These are phyloP conservation scores for Cordilura impudica DNA, from an alignment of 2,888 invertebrate genomes.

Conservation along the genomic window DNA sequence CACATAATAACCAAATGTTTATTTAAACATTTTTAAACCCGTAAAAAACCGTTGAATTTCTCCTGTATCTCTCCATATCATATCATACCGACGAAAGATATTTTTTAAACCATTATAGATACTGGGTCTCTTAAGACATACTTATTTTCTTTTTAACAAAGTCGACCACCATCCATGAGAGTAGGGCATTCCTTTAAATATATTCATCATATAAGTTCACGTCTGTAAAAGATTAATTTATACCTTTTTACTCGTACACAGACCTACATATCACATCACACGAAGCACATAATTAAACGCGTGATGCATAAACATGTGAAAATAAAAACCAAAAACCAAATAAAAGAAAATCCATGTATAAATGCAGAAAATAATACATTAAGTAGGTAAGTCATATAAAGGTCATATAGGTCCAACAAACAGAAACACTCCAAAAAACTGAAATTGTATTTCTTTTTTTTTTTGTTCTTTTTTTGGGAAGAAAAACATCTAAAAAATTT, in stretches of 20 bases:
- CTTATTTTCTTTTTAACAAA: no score
- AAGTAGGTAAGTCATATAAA: slow-evolving; percentile 56
- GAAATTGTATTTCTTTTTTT: slow-evolving; percentile 34
- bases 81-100: no score
- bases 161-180: no score
- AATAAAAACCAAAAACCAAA: slow-evolving; percentile 13
- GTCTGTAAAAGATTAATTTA: not conserved
- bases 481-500: slow-evolving; percentile 7
- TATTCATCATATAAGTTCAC: not conserved
- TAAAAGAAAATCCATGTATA: not conserved
- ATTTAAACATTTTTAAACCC: no score
- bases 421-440: slow-evolving; percentile 22
- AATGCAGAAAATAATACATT: slow-evolving; percentile 18
- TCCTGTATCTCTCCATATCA: no score
- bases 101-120: no score
- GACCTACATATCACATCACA: slow-evolving; percentile 68
- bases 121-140: no score
- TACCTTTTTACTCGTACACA: slow-evolving; percentile 39
- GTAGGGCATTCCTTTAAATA: not conserved
- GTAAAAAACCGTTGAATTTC: no score
- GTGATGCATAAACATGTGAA: slow-evolving; percentile 74
- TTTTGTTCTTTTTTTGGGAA: slow-evolving; percentile 18
- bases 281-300: slow-evolving; percentile 75
- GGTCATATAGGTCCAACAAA: slow-evolving; percentile 53
- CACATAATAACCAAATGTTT: no score